Conservation (phyloP, 2,797 vertebrate species). For the Xerus rutilus region DNA sequence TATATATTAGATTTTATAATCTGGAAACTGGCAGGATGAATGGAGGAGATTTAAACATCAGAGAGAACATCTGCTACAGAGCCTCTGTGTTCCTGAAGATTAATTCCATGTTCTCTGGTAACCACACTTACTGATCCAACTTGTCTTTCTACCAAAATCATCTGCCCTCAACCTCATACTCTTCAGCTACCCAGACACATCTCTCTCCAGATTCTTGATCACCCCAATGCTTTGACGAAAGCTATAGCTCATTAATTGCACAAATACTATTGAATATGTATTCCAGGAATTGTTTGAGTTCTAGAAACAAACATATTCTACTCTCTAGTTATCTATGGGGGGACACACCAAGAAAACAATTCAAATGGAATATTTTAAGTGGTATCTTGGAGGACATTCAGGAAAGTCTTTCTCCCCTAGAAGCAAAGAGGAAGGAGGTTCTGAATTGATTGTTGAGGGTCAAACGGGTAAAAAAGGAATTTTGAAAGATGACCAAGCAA, state of each 20-base stretch:
- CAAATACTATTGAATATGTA: too few relatives aligned
- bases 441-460: not conserved
- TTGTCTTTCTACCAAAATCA: not conserved
- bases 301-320: too few relatives aligned
- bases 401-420: not conserved
- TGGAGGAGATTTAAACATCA: too few relatives aligned
- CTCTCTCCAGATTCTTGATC: too few relatives aligned
- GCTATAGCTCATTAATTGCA: too few relatives aligned
- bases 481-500: not conserved
- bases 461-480: not conserved
- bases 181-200: too few relatives aligned
- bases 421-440: not conserved
- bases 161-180: not conserved
- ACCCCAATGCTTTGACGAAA: too few relatives aligned
- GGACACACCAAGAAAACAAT: too few relatives aligned
- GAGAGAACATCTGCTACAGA: not conserved
- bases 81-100: not conserved
- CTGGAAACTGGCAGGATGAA: too few relatives aligned
- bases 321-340: too few relatives aligned
- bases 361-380: not conserved
- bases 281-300: too few relatives aligned
- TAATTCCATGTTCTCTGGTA: not conserved
- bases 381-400: not conserved
- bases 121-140: not conserved
- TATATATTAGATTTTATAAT: too few relatives aligned